Evolutionary conservation across 1,140 invertebrate genomes (phyloP).

Genomic region (Tetramorium parvispinum): DNA sequence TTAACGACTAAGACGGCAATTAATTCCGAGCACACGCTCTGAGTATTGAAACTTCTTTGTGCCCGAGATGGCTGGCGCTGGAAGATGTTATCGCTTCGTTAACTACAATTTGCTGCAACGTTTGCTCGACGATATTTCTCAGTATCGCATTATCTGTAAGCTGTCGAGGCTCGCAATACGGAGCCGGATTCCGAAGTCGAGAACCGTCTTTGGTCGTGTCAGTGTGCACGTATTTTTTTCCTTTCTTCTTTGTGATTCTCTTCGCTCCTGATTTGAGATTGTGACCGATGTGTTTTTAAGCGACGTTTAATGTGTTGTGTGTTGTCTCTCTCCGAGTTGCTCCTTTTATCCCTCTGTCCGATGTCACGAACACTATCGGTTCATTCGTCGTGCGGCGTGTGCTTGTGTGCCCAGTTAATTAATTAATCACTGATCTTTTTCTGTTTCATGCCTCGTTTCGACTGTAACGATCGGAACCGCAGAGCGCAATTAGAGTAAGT

Average conservation of each 20-base stretch:
- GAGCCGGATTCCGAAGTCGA: not conserved
- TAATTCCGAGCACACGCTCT: not conserved
- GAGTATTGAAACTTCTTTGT: slow-evolving; percentile 33
- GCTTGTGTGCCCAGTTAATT: slow-evolving; percentile 34
- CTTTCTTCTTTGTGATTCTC: not conserved
- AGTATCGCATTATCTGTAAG: slow-evolving; percentile 9
- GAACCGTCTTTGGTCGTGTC: not conserved
- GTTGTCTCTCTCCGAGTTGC: slow-evolving; percentile 24
- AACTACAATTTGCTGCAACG: not conserved
- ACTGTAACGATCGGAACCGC: slow-evolving; percentile 78
- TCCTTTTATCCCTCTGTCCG: slow-evolving; percentile 4
- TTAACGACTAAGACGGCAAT: slow-evolving; percentile 19
- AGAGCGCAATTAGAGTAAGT: slow-evolving; percentile 89
- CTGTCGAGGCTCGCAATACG: not conserved
- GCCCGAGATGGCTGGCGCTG: not conserved
- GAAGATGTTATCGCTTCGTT: slow-evolving; percentile 30
- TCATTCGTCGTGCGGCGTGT: slow-evolving; percentile 7
- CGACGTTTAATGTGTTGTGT: slow-evolving; percentile 22
- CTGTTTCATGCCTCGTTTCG: slow-evolving; percentile 86
- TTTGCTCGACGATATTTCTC: not conserved
- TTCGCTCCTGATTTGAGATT: not conserved
- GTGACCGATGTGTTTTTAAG: slow-evolving; percentile 1
- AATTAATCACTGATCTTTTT: slow-evolving; percentile 77
- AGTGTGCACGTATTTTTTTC: slow-evolving; percentile 21
- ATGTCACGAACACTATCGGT: slow-evolving; percentile 1